Evolutionary conservation across 2,888 invertebrate species (phyloP).

Genomic region (Mimumesa dahlbomi): DNA sequence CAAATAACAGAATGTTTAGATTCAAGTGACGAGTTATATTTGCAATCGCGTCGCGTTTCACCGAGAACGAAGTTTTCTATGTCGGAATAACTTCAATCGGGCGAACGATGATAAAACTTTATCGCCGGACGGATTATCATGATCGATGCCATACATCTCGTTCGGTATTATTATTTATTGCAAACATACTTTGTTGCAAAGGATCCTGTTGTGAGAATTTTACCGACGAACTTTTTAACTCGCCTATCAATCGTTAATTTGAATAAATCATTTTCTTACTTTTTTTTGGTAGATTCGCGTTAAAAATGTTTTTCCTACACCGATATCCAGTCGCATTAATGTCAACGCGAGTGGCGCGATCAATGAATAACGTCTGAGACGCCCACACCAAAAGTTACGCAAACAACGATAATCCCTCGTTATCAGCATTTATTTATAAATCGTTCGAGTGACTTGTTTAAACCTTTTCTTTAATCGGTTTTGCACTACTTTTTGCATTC

Average conservation of each 20-base stretch:
- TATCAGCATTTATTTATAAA: slow-evolving; percentile 64
- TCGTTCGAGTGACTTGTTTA: slow-evolving; percentile 20
- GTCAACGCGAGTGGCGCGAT: slow-evolving; percentile 47
- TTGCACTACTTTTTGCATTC: slow-evolving; percentile 23
- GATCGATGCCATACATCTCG: too few relatives aligned
- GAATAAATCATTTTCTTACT: neutral
- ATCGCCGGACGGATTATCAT: too few relatives aligned
- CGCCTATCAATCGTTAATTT: too few relatives aligned
- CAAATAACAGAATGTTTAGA: slow-evolving; percentile 14
- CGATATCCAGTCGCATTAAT: slow-evolving; percentile 21
- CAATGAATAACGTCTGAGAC: slow-evolving; percentile 62
- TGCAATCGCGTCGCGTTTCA: neutral
- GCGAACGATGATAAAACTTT: neutral
- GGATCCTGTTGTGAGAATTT: too few relatives aligned
- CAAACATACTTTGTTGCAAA: too few relatives aligned
- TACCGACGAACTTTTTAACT: too few relatives aligned
- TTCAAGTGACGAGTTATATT: neutral
- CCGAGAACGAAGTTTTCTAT: neutral
- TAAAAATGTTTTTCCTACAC: slow-evolving; percentile 15
- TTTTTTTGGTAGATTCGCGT: neutral
- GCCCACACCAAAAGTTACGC: slow-evolving; percentile 67
- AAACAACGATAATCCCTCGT: slow-evolving; percentile 68
- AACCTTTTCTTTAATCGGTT: slow-evolving; percentile 25
- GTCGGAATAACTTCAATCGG: too few relatives aligned
- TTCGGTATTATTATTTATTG: too few relatives aligned